These are phyloP conservation scores for Andrena marginata DNA, from an alignment of 2,888 invertebrate genomes.

Conservation along the genomic window DNA sequence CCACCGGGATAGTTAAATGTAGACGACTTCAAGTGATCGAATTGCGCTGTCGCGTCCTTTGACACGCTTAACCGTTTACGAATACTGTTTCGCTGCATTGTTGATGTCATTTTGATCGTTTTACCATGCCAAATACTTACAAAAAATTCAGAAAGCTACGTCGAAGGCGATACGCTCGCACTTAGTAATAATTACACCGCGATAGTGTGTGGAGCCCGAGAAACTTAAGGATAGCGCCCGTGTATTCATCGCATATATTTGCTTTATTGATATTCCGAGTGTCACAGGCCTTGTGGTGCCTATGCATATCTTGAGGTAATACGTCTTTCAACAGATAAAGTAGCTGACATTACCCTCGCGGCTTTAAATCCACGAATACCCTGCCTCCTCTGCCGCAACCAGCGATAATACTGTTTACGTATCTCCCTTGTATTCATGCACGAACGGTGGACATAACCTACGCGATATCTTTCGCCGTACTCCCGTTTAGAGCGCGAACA, in stretches of 20 bases:
- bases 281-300: slow-evolving; percentile 82
- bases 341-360: slow-evolving; percentile 1
- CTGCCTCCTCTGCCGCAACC: neutral
- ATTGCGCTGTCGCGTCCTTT: slow-evolving; percentile 76
- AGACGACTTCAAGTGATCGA: slow-evolving; percentile 67
- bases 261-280: slow-evolving; percentile 83
- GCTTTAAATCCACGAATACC: slow-evolving; percentile 16
- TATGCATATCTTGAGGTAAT: slow-evolving; percentile 83
- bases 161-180: slow-evolving; percentile 69
- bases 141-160: slow-evolving; percentile 68
- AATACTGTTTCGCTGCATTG: slow-evolving; percentile 65
- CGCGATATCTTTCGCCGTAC: slow-evolving; percentile 33
- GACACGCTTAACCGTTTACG: slow-evolving; percentile 78
- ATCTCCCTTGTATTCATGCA: slow-evolving; percentile 63
- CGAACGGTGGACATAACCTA: slow-evolving; percentile 73
- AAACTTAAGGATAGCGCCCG: slow-evolving; percentile 73
- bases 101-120: slow-evolving; percentile 59
- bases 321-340: slow-evolving; percentile 35
- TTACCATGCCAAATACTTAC: slow-evolving; percentile 75
- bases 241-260: slow-evolving; percentile 77
- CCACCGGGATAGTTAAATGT: slow-evolving; percentile 27
- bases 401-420: slow-evolving; percentile 73
- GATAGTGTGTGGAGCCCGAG: slow-evolving; percentile 63
- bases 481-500: slow-evolving; percentile 18
- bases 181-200: slow-evolving; percentile 69